Base-by-base conservation (phyloP, 2,113 vertebrate species). In the Corydoras maculifer region DNA sequence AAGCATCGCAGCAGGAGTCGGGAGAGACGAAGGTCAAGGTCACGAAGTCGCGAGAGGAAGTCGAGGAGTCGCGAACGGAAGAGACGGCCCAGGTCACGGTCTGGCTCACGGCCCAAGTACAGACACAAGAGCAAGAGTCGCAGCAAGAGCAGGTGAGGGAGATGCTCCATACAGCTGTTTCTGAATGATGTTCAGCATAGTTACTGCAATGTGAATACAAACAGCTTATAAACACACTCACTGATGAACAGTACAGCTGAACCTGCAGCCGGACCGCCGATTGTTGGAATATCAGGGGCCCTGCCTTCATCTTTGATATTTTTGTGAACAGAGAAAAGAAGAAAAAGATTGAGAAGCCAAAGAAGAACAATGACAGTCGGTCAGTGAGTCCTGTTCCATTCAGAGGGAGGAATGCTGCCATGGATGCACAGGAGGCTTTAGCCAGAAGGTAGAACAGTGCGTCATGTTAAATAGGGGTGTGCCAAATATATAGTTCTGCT, bases 401-500 rank as follows among this genome's bases (percentile, higher is more conserved):
- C 82, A 88, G 97, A 32, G 97, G 96, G 25, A 88, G 97, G 76
- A 98, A 99, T 79, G 93, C 95, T 75, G 97, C 97, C 14, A 99
- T 99, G 97, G 97, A 99, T 82, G 97, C 97, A 30, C 97, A 98
- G 78, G 97, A 99, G 76, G 96, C 97, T 6, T 81, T 99, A 78
- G 95, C 96, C 79, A 91, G 96, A 84, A 95, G 96, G 96, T 97
- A 82, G 29, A 67, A n/a, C 4, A 51, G 2, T 58, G 11, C 15
- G 43, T 68, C 18, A 25, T 25, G 18, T 25, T 25, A 25, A 25
- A 25, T 25, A 25, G 18, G 18, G 18, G 18, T 25, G 18, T 25
- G 18, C 18, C 18, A 25, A 25, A 25, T 25, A 1, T 25, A 25
- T 25, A 25, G 18, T 25, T 25, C 18, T 25, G 18, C 18, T 25